These are phyloP conservation scores for Sialis fuliginosa DNA, from an alignment of 2,888 invertebrate species.

Conservation along the genomic window DNA sequence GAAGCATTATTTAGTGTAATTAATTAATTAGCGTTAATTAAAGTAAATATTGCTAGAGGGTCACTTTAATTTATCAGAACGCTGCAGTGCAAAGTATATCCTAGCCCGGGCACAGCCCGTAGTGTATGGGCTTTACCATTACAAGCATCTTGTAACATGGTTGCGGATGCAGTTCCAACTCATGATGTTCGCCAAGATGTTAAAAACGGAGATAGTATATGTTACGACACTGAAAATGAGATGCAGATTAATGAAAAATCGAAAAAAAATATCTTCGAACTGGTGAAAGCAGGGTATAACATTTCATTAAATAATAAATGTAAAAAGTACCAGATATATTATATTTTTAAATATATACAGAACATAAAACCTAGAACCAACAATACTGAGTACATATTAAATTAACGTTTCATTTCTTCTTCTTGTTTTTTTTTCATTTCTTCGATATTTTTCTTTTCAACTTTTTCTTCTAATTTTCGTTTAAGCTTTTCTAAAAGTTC, in stretches of 20 bases:
- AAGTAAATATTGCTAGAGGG: too few relatives aligned
- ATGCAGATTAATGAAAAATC: conserved; percentile 28
- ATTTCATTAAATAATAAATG: too few relatives aligned
- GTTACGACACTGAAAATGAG: conserved; percentile 24
- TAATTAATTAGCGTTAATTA: too few relatives aligned
- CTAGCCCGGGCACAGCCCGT: conserved; percentile 77
- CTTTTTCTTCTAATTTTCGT: conserved; percentile 4
- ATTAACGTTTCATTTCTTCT: neutral
- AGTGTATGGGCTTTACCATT: conserved; percentile 76
- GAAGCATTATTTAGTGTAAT: too few relatives aligned
- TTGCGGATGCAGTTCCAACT: conserved; percentile 37
- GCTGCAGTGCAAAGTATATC: conserved; percentile 44
- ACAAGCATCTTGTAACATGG: conserved; percentile 64
- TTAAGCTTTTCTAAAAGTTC: conserved; percentile 3
- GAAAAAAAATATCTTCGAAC: conserved; percentile 60
- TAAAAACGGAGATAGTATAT: conserved; percentile 27
- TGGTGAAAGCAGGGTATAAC: conserved; percentile 61
- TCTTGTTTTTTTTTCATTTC: conserved; percentile 1
- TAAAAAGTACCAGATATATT: too few relatives aligned
- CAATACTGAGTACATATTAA: too few relatives aligned
- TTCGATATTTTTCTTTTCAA: neutral
- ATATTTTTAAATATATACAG: too few relatives aligned
- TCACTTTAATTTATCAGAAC: conserved; percentile 16
- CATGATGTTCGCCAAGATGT: conserved; percentile 23
- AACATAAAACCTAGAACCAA: too few relatives aligned